A percentile compares a stretch with the other conserved stretches of the same genome.
phyloP scores from a whole-genome alignment of 2,888 invertebrate species.

The Xylota segnis region DNA sequence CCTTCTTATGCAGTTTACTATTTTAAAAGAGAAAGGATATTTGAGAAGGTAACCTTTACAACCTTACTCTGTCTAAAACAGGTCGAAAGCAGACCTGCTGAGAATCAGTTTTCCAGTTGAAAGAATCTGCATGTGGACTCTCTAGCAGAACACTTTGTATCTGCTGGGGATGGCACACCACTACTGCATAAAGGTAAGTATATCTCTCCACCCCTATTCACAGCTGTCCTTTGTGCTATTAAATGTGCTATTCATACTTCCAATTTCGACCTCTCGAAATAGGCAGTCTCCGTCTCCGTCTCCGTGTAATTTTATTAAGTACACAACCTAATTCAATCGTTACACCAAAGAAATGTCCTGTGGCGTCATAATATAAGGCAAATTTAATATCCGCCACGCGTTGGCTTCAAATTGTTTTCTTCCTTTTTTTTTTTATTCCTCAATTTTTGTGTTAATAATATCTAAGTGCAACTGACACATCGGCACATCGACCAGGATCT shows the following conservation, averaged over 20 bases:
- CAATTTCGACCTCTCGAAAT: neutral
- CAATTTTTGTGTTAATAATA: constrained; percentile 47
- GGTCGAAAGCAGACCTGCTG: too few relatives aligned
- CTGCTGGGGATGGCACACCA: neutral
- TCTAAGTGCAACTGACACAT: constrained; percentile 71
- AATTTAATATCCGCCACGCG: constrained; percentile 56
- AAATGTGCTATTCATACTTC: neutral
- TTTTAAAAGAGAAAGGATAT: too few relatives aligned
- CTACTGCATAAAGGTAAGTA: neutral
- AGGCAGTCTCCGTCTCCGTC: constrained; percentile 8
- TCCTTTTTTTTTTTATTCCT: constrained; percentile 24
- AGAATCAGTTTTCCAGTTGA: too few relatives aligned
- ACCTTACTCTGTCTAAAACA: too few relatives aligned
- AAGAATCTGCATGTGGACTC: too few relatives aligned
- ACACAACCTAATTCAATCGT: constrained; percentile 34
- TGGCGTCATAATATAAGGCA: constrained; percentile 36
- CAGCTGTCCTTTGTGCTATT: neutral
- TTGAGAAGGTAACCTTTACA: too few relatives aligned
- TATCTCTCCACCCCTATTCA: neutral
- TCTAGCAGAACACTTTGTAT: too few relatives aligned
- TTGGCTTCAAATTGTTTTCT: constrained; percentile 43
- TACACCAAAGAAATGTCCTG: constrained; percentile 29
- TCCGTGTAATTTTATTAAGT: constrained; percentile 22
- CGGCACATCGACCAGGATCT: constrained; percentile 17
- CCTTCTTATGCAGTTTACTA: too few relatives aligned